Evolutionary conservation across 2,888 invertebrate genomes (phyloP).

Genomic region (Cephus sareptanus): DNA sequence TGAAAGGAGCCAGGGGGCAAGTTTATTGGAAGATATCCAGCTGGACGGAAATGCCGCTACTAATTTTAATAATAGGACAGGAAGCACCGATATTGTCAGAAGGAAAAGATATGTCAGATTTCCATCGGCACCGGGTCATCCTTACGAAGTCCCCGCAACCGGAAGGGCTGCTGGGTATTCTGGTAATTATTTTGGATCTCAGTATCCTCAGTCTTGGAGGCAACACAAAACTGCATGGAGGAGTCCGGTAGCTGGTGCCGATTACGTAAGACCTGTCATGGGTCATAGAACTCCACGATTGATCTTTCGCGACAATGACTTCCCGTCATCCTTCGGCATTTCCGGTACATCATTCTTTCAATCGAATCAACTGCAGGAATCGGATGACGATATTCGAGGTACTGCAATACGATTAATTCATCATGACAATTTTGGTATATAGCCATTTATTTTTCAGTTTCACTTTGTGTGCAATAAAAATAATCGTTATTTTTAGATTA

Average conservation of each 20-base stretch:
- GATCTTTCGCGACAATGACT: constrained; percentile 61
- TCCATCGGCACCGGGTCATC: constrained; percentile 41
- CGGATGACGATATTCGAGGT: constrained; percentile 62
- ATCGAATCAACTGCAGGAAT: constrained; percentile 59
- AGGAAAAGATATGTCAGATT: constrained; percentile 54
- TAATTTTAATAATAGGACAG: neutral
- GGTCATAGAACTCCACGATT: constrained; percentile 60
- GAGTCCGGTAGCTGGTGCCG: constrained; percentile 29
- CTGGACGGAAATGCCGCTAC: neutral
- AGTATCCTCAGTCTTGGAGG: constrained; percentile 47
- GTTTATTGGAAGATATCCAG: neutral
- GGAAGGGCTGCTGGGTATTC: constrained; percentile 1
- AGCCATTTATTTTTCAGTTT: neutral
- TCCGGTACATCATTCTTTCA: constrained; percentile 55
- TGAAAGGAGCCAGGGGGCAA: neutral
- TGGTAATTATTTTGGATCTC: constrained; percentile 12
- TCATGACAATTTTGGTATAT: neutral
- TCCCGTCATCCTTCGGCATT: constrained; percentile 47
- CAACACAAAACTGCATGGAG: constrained; percentile 61
- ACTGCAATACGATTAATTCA: neutral
- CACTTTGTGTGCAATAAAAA: neutral
- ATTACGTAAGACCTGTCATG: constrained; percentile 52
- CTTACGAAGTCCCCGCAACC: neutral
- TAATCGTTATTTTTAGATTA: constrained; percentile 54
- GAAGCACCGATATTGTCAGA: constrained; percentile 24